Evolutionary conservation across 2,797 vertebrate species (phyloP).

Genomic region (Alfaro cultratus): DNA sequence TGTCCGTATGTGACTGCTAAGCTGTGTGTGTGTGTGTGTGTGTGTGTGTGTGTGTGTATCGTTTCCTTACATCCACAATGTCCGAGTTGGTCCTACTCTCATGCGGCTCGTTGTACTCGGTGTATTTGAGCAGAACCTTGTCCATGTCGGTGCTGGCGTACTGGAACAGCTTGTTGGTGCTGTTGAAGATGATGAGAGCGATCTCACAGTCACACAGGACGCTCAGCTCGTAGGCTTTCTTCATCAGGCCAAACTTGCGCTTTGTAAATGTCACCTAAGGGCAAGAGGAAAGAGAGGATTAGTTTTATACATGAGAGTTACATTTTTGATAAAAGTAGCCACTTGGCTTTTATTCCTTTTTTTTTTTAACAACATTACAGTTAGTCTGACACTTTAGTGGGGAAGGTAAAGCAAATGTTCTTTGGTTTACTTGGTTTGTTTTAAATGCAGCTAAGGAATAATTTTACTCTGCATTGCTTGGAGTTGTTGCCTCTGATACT

Average conservation of each 20-base stretch:
- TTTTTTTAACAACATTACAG: neutral
- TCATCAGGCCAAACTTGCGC: conserved; percentile 85
- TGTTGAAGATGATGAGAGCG: conserved; percentile 99
- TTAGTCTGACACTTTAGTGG: neutral
- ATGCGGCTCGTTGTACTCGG: conserved; percentile 95
- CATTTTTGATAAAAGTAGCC: neutral
- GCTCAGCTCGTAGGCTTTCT: conserved; percentile 77
- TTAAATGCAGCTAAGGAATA: neutral
- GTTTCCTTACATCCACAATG: conserved; percentile 90
- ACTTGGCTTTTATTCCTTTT: neutral
- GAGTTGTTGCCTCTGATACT: neutral
- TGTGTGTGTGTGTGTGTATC: neutral
- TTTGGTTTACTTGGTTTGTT: neutral
- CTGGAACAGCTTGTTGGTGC: conserved; percentile 98
- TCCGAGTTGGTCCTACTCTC: conserved; percentile 97
- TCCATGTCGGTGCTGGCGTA: conserved; percentile 75
- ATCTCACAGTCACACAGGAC: conserved; percentile 94
- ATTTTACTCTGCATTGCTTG: neutral
- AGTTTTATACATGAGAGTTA: neutral
- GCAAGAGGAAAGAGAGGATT: conserved; percentile 10
- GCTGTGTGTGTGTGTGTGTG: neutral
- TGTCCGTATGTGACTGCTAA: neutral
- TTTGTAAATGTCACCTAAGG: conserved; percentile 94
- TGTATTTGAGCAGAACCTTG: conserved; percentile 76
- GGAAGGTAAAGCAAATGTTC: neutral